These are phyloP conservation scores for Oenanthe oenanthe DNA, from an alignment of 2,113 vertebrate species.

Conservation along the genomic window DNA sequence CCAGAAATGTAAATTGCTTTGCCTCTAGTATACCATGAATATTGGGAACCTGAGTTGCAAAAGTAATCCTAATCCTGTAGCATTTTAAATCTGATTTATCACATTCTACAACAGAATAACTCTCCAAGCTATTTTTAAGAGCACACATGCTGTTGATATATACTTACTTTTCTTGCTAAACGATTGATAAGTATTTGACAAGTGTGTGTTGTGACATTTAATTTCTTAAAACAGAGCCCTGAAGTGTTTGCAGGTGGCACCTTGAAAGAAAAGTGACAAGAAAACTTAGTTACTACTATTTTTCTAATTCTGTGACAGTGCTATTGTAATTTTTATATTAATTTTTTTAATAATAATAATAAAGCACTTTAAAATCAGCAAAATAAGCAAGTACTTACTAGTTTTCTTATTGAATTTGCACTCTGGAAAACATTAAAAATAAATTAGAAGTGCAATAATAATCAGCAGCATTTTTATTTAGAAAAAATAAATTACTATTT, in stretches of 20 bases:
- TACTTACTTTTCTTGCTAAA: constrained; percentile 87
- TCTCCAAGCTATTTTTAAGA: neutral
- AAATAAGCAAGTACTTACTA: constrained; percentile 81
- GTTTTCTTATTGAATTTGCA: constrained; percentile 89
- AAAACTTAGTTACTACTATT: neutral
- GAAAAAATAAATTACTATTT: neutral
- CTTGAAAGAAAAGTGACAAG: constrained; percentile 69
- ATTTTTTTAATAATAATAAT: neutral
- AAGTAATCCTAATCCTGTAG: neutral
- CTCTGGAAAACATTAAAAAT: constrained; percentile 80
- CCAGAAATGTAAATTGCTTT: neutral
- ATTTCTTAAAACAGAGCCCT: constrained; percentile 93
- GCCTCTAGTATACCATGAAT: neutral
- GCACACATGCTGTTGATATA: neutral
- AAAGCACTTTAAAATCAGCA: neutral
- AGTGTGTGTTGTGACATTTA: constrained; percentile 87
- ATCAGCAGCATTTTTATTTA: neutral
- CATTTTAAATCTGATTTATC: neutral
- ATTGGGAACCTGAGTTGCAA: neutral
- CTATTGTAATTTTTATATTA: neutral
- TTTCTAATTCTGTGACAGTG: neutral
- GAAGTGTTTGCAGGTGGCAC: constrained; percentile 85
- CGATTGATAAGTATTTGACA: constrained; percentile 87
- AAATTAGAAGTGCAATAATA: neutral
- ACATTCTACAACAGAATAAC: neutral